These are phyloP conservation scores for Platichthys stellatus DNA, from an alignment of 2,113 vertebrate genomes.

Conservation along the genomic window DNA sequence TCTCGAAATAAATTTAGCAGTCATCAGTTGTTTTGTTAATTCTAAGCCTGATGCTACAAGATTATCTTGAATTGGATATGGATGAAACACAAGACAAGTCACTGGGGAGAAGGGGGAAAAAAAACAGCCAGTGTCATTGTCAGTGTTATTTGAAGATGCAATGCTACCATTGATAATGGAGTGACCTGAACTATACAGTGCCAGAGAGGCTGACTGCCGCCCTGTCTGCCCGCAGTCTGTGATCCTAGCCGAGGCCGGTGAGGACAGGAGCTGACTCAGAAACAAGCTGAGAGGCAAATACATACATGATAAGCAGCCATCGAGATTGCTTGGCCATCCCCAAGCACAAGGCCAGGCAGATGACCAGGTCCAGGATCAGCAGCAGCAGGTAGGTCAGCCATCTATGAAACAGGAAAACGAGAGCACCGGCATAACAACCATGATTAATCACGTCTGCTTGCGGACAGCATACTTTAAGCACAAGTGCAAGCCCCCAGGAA, in stretches of 20 bases:
- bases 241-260: background rate
- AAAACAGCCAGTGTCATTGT: background rate
- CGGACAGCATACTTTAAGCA: constrained; percentile 18
- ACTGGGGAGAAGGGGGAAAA: background rate
- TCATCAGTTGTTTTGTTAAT: too few species aligned
- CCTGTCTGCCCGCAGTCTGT: background rate
- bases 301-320: constrained; percentile 90
- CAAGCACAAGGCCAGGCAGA: constrained; percentile 91
- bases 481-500: constrained; percentile 11
- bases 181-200: constrained; percentile 8
- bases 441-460: constrained; percentile 21
- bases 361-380: constrained; percentile 90
- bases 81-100: background rate
- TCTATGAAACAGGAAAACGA: constrained; percentile 75
- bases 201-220: constrained; percentile 39
- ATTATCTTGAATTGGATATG: too few species aligned
- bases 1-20: background rate
- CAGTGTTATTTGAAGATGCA: constrained; percentile 29
- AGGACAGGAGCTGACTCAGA: background rate
- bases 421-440: constrained; percentile 13
- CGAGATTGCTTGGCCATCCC: constrained; percentile 90
- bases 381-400: constrained; percentile 95
- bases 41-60: too few species aligned
- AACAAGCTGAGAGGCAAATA: constrained; percentile 49
- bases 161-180: constrained; percentile 43